Evolutionary conservation across 1,140 invertebrate species (phyloP).

Genomic region (Penaeus japonicus): DNA sequence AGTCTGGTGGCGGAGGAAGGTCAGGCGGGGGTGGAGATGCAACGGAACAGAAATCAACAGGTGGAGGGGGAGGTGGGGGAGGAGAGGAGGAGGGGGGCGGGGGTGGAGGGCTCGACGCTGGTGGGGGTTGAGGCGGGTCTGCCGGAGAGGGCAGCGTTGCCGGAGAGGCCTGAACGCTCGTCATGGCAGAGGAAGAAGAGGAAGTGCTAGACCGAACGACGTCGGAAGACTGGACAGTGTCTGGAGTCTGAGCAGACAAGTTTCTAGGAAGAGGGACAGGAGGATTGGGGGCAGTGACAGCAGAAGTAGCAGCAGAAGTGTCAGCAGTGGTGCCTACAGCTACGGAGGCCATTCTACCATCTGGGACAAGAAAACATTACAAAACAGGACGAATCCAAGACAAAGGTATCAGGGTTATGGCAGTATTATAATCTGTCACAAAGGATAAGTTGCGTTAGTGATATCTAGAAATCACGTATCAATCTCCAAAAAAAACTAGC

Average conservation of each 20-base stretch:
- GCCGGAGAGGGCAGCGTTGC: background rate
- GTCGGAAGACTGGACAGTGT: background rate
- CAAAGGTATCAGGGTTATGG: too few species aligned
- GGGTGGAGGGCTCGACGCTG: background rate
- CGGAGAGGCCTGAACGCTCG: too few species aligned
- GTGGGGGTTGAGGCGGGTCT: background rate
- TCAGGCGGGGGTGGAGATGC: background rate
- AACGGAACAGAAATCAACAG: background rate
- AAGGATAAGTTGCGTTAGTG: too few species aligned
- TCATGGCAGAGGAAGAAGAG: background rate
- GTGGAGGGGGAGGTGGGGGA: background rate
- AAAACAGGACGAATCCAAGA: background rate
- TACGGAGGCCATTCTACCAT: conserved; percentile 55
- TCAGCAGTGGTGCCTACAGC: conserved; percentile 23
- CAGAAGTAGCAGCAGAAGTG: conserved; percentile 21
- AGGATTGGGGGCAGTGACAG: background rate
- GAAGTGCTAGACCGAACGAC: background rate
- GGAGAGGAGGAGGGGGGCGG: background rate
- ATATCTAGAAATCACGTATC: too few species aligned
- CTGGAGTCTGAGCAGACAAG: background rate
- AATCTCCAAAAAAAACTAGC: too few species aligned
- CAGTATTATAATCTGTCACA: too few species aligned
- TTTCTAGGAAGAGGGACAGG: conserved; percentile 34
- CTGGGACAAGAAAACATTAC: conserved; percentile 46
- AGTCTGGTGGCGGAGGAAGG: conserved; percentile 21